Evolutionary conservation across 2,888 invertebrate genomes (phyloP), one percentile per base, ranked within the genome.

Genomic region (Mythimna vitellina): DNA sequence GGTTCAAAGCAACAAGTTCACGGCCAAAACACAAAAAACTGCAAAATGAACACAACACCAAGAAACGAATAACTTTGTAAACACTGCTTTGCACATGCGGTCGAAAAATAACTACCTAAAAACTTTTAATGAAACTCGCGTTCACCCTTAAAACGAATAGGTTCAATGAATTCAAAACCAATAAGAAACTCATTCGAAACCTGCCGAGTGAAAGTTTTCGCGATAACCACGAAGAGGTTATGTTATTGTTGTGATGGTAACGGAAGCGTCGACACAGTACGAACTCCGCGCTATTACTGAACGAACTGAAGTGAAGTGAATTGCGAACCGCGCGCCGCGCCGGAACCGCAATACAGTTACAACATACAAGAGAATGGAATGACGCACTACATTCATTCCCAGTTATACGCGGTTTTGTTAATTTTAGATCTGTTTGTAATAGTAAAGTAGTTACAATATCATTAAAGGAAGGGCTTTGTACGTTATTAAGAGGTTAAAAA

Each of bases 1-100:
- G 80, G 76, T 88, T 87, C 86, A 89, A 79, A 91, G 89, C 88
- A 90, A 90, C 93, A 94, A 93, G 93, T 93, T 93, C 93, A 93
- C 90, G 92, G 91, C 83, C 90, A 76, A 86, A 83, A 82, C 86
- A 89, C 89, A 88, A 90, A 89, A 46, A 92, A 90, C 89, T 87
- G 84, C 82, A 86, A 89, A 90, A 87, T 73, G 76, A 91, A 83
- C 91, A 93, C 88, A 89, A 89, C 88, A 88, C 89, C 83, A 90
- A 92, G 91, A 90, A 92, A 92, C 88, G 83, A 85, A 64, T 74
- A 92, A 93, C 91, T 93, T 93, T 89, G 89, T 92, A 92, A 93
- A 93, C 94, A 95, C 92, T 85, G 62, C 66, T 58, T 58, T 64
- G 76, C 89, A 91, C 90, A 90, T 90, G 89, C 90, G 88, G 81